Percentiles rank a stretch among this genome's conserved stretches.
Conservation (phyloP, 2,113 vertebrate species). For the Oryzias celebensis region DNA sequence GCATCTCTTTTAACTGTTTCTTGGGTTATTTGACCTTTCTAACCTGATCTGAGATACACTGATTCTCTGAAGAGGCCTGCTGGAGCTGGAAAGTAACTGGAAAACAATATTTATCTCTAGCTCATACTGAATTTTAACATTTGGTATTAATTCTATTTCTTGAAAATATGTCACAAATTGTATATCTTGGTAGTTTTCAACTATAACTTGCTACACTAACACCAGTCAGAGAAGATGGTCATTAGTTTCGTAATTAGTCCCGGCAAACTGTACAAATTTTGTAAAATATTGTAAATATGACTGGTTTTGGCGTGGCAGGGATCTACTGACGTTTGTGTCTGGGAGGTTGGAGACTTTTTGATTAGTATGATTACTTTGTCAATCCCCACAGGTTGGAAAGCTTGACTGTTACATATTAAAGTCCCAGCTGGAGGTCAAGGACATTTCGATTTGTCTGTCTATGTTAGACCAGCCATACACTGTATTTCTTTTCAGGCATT, state of each 20-base stretch:
- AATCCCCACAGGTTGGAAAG: constrained; percentile 78
- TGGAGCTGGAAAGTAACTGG: constrained; percentile 66
- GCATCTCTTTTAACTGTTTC: constrained; percentile 60
- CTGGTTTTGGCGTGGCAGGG: constrained; percentile 57
- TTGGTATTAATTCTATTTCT: constrained; percentile 79
- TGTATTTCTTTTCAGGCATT: constrained; percentile 40
- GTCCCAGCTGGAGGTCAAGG: constrained; percentile 65
- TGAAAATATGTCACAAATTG: constrained; percentile 82
- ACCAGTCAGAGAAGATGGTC: constrained; percentile 55
- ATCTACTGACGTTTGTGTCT: constrained; percentile 47
- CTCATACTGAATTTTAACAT: constrained; percentile 76
- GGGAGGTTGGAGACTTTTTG: constrained; percentile 47
- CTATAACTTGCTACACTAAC: constrained; percentile 78
- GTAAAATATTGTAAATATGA: constrained; percentile 96
- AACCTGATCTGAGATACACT: constrained; percentile 61
- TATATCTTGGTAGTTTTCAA: constrained; percentile 91
- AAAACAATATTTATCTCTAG: constrained; percentile 87
- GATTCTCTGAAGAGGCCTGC: constrained; percentile 62
- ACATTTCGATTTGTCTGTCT: constrained; percentile 34
- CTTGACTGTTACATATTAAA: constrained; percentile 74
- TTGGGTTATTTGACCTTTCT: constrained; percentile 56
- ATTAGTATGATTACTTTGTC: constrained; percentile 48
- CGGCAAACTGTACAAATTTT: constrained; percentile 81
- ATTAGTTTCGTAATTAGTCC: constrained; percentile 68
- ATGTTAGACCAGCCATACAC: constrained; percentile 29